Conservation (phyloP, 2,888 invertebrate genomes). For the Pseudococcus jackbeardsleyi region DNA sequence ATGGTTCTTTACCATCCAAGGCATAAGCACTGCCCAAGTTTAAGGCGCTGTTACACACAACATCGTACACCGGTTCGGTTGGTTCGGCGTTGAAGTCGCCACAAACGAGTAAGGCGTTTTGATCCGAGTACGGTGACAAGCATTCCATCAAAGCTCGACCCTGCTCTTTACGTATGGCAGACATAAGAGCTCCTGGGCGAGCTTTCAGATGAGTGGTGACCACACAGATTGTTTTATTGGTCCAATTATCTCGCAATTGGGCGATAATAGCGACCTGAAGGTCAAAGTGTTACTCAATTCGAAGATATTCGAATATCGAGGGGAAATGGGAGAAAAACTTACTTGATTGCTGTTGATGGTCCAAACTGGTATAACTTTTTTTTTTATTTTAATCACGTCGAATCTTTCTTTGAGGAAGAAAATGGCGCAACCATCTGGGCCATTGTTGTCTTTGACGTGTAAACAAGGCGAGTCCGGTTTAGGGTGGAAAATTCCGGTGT, state of each 20-base stretch:
- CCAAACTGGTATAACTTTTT: constrained; percentile 79
- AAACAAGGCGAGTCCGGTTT: constrained; percentile 85
- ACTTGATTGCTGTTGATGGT: constrained; percentile 81
- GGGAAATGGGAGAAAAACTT: constrained; percentile 59
- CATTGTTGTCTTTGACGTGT: constrained; percentile 79
- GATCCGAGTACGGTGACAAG: constrained; percentile 71
- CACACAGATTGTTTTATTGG: constrained; percentile 76
- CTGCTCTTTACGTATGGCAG: constrained; percentile 79
- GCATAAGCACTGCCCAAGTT: constrained; percentile 68
- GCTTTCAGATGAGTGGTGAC: constrained; percentile 84
- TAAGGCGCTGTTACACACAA: constrained; percentile 71
- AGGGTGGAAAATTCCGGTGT: constrained; percentile 79
- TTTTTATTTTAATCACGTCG: constrained; percentile 74
- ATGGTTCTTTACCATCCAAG: constrained; percentile 73
- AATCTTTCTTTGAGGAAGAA: constrained; percentile 79
- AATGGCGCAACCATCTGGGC: constrained; percentile 84
- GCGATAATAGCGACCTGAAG: constrained; percentile 75
- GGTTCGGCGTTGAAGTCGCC: constrained; percentile 86
- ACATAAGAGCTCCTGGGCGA: constrained; percentile 77
- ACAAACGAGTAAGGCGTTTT: constrained; percentile 76
- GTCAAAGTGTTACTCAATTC: neutral
- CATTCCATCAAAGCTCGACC: constrained; percentile 77
- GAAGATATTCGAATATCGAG: neutral
- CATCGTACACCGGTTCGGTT: constrained; percentile 77
- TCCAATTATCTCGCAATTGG: constrained; percentile 73